phyloP scores from a whole-genome alignment of 2,797 vertebrate genomes.

The Bovichtus diacanthus region DNA sequence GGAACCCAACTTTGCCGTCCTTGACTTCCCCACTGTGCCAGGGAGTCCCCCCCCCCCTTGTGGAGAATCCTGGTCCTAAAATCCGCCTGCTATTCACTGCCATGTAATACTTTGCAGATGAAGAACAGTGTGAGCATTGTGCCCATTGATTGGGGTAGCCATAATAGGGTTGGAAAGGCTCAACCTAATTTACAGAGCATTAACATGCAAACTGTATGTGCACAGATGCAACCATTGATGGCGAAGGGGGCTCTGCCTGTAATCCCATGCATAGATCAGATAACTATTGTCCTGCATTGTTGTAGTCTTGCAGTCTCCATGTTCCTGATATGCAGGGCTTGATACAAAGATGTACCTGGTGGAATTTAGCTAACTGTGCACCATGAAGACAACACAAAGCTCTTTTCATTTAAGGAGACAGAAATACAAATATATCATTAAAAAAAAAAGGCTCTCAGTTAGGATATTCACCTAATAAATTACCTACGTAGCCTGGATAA shows the following conservation, averaged over 20 bases:
- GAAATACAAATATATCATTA: neutral
- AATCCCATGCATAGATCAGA: slow-evolving; percentile 24
- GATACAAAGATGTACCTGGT: neutral
- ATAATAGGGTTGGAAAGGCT: neutral
- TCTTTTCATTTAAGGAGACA: neutral
- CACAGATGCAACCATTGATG: slow-evolving; percentile 7
- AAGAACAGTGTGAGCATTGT: slow-evolving; percentile 33
- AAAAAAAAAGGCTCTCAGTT: neutral
- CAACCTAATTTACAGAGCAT: slow-evolving; percentile 23
- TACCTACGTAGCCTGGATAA: slow-evolving; percentile 9
- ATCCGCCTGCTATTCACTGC: neutral
- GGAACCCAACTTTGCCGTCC: neutral
- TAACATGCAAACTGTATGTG: slow-evolving; percentile 24
- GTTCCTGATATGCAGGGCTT: slow-evolving; percentile 4
- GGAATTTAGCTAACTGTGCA: neutral
- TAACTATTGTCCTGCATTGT: slow-evolving; percentile 5
- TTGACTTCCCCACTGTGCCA: neutral
- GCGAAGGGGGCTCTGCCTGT: neutral
- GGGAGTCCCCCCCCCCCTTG: neutral
- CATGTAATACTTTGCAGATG: neutral
- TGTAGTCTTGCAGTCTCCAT: neutral
- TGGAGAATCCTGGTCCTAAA: neutral
- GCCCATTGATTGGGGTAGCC: neutral
- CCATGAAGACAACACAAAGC: neutral
- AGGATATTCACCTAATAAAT: slow-evolving; percentile 10